These are phyloP conservation scores for Hypotaenidia philippensis DNA, from an alignment of 2,797 vertebrate genomes.

Conservation along the genomic window DNA sequence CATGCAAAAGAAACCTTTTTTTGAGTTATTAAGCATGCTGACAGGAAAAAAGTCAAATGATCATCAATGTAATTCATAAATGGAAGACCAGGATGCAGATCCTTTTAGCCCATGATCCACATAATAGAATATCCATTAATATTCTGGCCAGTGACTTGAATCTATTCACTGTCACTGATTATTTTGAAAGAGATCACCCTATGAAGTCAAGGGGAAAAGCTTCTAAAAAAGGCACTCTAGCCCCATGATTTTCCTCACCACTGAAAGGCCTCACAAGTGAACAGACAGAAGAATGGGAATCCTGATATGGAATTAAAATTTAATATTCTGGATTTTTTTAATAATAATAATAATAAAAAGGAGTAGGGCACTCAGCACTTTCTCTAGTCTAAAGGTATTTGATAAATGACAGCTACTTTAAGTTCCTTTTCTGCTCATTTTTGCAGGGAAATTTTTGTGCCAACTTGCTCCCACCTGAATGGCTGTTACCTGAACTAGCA, in stretches of 20 bases:
- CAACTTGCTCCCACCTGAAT: not conserved
- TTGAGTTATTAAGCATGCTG: not conserved
- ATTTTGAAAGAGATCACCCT: not conserved
- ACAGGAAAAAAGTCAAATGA: not conserved
- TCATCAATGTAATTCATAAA: not conserved
- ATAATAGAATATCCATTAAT: constrained; percentile 11
- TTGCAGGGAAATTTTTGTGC: not conserved
- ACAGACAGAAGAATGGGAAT: not conserved
- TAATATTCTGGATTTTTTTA: not conserved
- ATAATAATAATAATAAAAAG: not conserved
- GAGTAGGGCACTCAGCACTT: not conserved
- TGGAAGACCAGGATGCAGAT: not conserved
- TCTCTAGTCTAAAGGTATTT: not conserved
- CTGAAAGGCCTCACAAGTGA: not conserved
- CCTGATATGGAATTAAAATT: not conserved
- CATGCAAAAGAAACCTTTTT: not conserved
- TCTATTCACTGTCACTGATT: not conserved
- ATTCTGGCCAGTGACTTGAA: not conserved
- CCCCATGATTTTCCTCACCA: not conserved
- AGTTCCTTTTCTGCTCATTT: not conserved
- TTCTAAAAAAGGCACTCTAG: not conserved
- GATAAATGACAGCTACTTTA: not conserved
- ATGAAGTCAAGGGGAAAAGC: not conserved
- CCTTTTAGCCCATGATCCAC: not conserved
- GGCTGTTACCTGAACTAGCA: not conserved